These are phyloP conservation scores for Porphyrio hochstetteri DNA, from an alignment of 2,113 vertebrate species.

Conservation along the genomic window DNA sequence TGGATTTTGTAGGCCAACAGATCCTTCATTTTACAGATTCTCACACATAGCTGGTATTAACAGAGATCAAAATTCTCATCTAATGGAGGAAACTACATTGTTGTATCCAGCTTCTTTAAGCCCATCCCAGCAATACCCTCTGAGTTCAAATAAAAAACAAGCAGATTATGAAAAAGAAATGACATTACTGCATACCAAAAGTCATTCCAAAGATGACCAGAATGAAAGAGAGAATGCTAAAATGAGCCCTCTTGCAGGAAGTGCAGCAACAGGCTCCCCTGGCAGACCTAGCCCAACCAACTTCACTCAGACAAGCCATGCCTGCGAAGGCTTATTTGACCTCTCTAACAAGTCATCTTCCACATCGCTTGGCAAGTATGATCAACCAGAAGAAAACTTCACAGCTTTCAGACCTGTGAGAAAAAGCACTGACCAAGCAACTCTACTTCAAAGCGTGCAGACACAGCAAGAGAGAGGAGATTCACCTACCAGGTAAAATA, in stretches of 20 bases:
- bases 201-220: constrained; percentile 66
- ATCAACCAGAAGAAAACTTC: constrained; percentile 52
- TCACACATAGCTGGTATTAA: constrained; percentile 74
- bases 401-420: constrained; percentile 69
- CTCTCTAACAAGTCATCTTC: constrained; percentile 58
- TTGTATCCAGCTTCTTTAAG: constrained; percentile 76
- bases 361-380: constrained; percentile 17
- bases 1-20: constrained; percentile 81
- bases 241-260: constrained; percentile 89
- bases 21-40: constrained; percentile 75
- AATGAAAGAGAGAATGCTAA: constrained; percentile 81
- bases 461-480: constrained; percentile 39
- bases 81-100: constrained; percentile 72
- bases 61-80: constrained; percentile 74
- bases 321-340: constrained; percentile 54
- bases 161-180: constrained; percentile 71
- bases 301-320: constrained; percentile 81
- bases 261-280: constrained; percentile 89
- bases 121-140: constrained; percentile 62
- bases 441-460: not conserved
- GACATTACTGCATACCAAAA: constrained; percentile 52
- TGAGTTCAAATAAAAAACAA: constrained; percentile 69
- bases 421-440: constrained; percentile 37
- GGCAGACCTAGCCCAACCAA: constrained; percentile 88
- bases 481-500: constrained; percentile 75